Base-by-base conservation (phyloP, 2,113 vertebrate species). In the Pomatorhinus ruficollis region DNA sequence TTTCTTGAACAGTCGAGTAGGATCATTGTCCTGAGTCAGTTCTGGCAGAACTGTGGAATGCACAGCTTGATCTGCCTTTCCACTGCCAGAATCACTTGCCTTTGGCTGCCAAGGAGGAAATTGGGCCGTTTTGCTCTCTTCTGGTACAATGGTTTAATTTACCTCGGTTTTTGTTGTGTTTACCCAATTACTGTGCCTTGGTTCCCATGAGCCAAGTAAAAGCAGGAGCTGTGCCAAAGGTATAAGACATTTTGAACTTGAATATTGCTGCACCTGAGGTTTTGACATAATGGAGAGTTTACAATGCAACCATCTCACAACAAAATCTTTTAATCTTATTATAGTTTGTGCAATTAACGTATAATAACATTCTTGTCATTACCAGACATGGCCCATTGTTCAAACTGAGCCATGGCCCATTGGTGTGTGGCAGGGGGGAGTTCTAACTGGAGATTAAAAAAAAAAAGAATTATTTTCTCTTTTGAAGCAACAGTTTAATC, bases 61-160 rank as follows among this genome's bases (percentile, higher is more conserved):
- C 54, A 65, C 70, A 82, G 40, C 77, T 76, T 60, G 70, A 52
- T 85, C 42, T 82, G 53, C 65, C 49, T 92, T 72, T 76, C 70
- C 59, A 23, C 42, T 91, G 70, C 57, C 9, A 19, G 25, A 30
- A 60, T 83, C 76, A 23, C 37, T 76, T 72, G 66, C 72, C 59
- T 64, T 70, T 74, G 47, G 45, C 79, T 94, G 90, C 94, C 90
- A 86, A 53, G 79, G 88, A 95, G 94, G 92, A 97, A 96, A 86
- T 63, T 37, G 90, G 79, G 39, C 86, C 4, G 5, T 65, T 95
- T 85, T 95, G 68, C 66, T 88, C 86, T 90, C 66, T 91, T 92
- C 90, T 90, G 85, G 54, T 94, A 86, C 92, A 94, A 70, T 80
- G 80, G 63, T 80, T 94, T 90, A 72, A 90, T 96, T 88, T 83